Evolutionary conservation across 2,888 invertebrate genomes (phyloP).

Genomic region (Apotomis betuletana): DNA sequence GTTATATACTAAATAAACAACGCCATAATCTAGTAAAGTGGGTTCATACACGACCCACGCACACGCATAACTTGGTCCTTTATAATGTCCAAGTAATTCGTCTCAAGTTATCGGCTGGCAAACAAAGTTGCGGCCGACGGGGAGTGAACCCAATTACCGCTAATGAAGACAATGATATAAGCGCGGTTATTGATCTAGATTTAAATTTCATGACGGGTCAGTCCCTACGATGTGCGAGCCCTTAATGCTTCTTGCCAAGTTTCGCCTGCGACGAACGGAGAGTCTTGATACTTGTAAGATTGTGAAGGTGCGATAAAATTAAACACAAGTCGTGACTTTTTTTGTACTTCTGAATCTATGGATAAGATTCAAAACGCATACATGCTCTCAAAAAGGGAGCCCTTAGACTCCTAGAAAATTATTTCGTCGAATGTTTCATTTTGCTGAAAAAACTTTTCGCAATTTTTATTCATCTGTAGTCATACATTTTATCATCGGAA

Average conservation of each 20-base stretch:
- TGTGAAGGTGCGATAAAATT: not conserved
- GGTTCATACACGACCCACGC: conserved; percentile 20
- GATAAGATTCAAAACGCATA: not conserved
- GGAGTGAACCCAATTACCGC: conserved; percentile 83
- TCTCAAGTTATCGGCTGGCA: conserved; percentile 80
- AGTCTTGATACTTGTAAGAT: conserved; percentile 61
- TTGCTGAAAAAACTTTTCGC: too few relatives aligned
- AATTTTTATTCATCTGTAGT: too few relatives aligned
- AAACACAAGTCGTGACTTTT: not conserved
- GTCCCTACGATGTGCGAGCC: conserved; percentile 81
- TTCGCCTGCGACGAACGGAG: conserved; percentile 55
- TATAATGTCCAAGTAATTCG: conserved; percentile 76
- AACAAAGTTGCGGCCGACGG: conserved; percentile 80
- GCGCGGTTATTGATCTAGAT: conserved; percentile 84
- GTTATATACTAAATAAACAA: not conserved
- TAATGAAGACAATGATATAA: conserved; percentile 85
- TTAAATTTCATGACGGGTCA: conserved; percentile 84
- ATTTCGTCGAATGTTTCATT: too few relatives aligned
- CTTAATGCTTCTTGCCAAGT: conserved; percentile 82
- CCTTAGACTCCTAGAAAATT: too few relatives aligned
- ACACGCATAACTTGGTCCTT: conserved; percentile 37
- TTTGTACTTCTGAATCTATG: not conserved
- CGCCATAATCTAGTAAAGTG: conserved; percentile 10
- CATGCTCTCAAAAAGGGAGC: too few relatives aligned
- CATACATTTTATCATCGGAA: too few relatives aligned